phyloP scores from a whole-genome alignment of 2,113 vertebrate genomes.

The Coptodon rendalli region DNA sequence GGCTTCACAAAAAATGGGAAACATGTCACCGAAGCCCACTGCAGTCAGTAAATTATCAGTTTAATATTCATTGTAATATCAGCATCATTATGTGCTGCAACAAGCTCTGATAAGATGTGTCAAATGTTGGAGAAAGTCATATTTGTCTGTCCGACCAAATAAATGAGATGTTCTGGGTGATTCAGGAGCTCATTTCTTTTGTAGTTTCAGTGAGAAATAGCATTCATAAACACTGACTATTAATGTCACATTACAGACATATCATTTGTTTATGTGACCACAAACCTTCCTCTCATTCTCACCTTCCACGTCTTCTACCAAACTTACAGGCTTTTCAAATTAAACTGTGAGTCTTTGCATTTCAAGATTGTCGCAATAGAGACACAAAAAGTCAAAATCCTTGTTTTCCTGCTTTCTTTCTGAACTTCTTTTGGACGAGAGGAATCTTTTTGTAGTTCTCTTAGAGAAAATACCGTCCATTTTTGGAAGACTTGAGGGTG shows the following conservation, averaged over 20 bases:
- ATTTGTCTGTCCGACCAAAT: neutral
- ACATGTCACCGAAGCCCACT: neutral
- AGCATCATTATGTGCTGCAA: neutral
- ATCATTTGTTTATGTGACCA: neutral
- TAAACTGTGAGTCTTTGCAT: neutral
- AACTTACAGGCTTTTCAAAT: neutral
- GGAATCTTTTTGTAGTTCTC: neutral
- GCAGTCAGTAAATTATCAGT: neutral
- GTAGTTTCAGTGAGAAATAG: neutral
- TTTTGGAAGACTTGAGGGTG: accelerated
- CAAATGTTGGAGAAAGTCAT: neutral
- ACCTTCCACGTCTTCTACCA: neutral
- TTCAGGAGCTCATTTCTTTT: neutral
- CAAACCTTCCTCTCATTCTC: neutral
- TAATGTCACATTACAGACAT: neutral
- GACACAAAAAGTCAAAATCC: neutral
- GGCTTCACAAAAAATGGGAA: neutral
- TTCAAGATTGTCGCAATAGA: accelerated
- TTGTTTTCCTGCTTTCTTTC: neutral
- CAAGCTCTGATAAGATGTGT: neutral
- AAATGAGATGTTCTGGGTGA: neutral
- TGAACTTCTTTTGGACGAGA: accelerated
- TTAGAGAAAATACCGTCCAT: neutral
- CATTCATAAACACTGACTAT: neutral
- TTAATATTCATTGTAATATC: neutral